These are phyloP conservation scores for Iselma pallidipennis DNA, from an alignment of 2,888 invertebrate genomes.

Conservation along the genomic window DNA sequence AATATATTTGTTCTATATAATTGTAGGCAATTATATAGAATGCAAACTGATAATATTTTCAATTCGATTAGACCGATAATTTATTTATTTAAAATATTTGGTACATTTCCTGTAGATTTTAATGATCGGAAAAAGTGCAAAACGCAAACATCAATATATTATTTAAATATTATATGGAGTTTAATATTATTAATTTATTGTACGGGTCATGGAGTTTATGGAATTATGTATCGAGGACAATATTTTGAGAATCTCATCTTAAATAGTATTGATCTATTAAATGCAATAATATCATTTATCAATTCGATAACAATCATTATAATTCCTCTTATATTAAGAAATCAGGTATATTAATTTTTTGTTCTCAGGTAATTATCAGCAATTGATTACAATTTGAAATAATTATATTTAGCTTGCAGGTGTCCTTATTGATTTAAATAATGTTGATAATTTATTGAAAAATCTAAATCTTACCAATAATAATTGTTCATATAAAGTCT, in stretches of 20 bases:
- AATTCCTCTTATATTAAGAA: not conserved
- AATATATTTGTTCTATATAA: not conserved
- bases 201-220: not conserved
- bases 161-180: constrained; percentile 4
- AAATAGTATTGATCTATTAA: not conserved
- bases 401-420: too few relatives aligned
- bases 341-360: not conserved
- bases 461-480: not conserved
- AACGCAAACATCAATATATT: too few relatives aligned
- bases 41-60: not conserved
- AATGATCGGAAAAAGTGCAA: not conserved
- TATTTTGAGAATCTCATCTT: not conserved
- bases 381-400: too few relatives aligned
- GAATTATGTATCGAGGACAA: not conserved
- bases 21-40: not conserved
- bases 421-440: not conserved
- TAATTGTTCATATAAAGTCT: too few relatives aligned
- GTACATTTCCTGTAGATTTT: not conserved
- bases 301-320: not conserved
- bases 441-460: not conserved
- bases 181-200: not conserved
- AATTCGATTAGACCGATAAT: not conserved
- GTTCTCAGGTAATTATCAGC: not conserved
- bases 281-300: not conserved
- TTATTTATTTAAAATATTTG: constrained; percentile 8